Evolutionary conservation across 2,113 vertebrate species (phyloP), one percentile per base, ranked within the genome.

Genomic region (Tachuris rubrigastra): DNA sequence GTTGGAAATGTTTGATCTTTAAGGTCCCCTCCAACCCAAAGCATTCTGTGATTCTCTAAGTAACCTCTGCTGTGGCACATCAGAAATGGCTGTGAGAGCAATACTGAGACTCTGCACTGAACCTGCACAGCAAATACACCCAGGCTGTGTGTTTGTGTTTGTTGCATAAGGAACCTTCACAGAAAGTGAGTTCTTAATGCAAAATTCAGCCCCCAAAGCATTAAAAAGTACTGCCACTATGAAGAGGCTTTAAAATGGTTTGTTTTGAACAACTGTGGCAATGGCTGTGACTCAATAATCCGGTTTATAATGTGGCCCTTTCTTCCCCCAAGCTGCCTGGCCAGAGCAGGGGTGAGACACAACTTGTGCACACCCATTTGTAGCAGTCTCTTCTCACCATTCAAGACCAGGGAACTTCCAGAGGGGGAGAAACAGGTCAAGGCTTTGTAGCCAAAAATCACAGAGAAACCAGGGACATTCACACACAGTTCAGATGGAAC

Each of bases 281-380:
- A 35, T 60, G 39, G 24, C 39, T 49, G 20, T 42, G 14, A 27
- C 53, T 82, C 62, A 66, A 11, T 19, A 75, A 68, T 46, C 13
- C 10, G 4, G 27, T 76, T 93, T 58, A 11, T 62, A 30, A 39
- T 2, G 12, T 13, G 30, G n/a, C 14, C n/a, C 24, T 22, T 90
- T 60, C 67, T 85, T 52, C 46, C 33, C 46, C 39, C 35, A 79
- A 83, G 41, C 28, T 86, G 37, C 42, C 31, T 53, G 58, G 53
- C 42, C 2, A 33, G 62, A 62, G 10, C 41, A 81, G 21, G 31
- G 18, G 2, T 56, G 60, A 44, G 53, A 39, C 15, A 14, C 58
- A 16, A 28, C 42, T 53, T 53, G 24, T 35, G 15, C 76, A 37
- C 39, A 44, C 20, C 35, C 7, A 0, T 47, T 25, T 0, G 5